Percentiles rank a stretch among this genome's conserved stretches.
Evolutionary conservation across 2,113 vertebrate species (phyloP).

Genomic region (Dromiciops gliroides): DNA sequence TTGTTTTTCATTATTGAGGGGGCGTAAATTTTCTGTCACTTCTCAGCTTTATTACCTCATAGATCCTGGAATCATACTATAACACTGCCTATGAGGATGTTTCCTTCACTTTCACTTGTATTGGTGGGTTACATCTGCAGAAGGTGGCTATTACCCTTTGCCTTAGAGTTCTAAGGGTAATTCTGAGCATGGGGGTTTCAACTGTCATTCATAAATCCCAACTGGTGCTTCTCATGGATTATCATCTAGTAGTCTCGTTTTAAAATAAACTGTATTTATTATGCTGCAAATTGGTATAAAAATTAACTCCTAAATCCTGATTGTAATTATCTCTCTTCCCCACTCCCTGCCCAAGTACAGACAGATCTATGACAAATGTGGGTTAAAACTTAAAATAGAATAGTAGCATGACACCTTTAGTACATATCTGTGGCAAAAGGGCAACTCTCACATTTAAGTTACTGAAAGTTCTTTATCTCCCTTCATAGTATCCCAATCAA

Average conservation of each 20-base stretch:
- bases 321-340: too few relatives aligned
- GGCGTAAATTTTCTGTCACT: neutral
- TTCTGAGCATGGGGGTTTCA: neutral
- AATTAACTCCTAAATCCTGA: neutral
- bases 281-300: neutral
- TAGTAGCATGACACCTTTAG: neutral
- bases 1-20: neutral
- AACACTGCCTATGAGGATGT: neutral
- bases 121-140: neutral
- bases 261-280: neutral
- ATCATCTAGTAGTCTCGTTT: neutral
- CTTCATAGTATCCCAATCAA: neutral
- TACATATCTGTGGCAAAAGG: neutral
- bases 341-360: neutral
- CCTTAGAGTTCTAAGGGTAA: neutral
- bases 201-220: neutral
- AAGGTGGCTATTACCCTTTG: neutral
- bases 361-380: neutral
- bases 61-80: neutral
- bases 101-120: neutral
- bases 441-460: neutral
- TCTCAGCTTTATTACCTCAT: neutral
- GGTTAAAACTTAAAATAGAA: neutral
- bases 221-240: neutral
- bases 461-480: neutral